Base-by-base conservation (phyloP, 2,888 invertebrate genomes). In the Drosophila falleni region DNA sequence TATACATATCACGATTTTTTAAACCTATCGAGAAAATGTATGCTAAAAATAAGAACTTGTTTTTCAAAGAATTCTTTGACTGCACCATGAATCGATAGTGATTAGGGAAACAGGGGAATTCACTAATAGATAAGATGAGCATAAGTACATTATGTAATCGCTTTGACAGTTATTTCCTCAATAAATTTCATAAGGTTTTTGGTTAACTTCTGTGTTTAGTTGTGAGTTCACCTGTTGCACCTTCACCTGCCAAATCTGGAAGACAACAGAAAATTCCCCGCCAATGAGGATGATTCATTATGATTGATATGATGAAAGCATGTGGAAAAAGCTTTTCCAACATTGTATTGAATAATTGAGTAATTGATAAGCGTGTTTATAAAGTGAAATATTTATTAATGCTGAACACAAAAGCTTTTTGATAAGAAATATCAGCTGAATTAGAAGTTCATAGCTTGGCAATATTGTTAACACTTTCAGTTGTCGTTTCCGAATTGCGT, bases 231-330 rank as follows among this genome's bases (percentile, higher is more conserved):
- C 23, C 55, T 23, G 49, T 44, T 16, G 31, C 11, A 55, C 5
- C 19, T 31, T 15, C 19, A 19, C 33, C 5, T 10, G 13, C 13
- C 9, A n/a, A 29, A 15, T 23, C 10, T 16, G n/a, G 15, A 19
- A 47, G 4, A 26, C 26, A 29, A 8, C 23, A 31, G 13, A 69
- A 69, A 69, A 8, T 41, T 59, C 51, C 58, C 69, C 70, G 11
- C 0, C 23, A 10, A 10, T 44, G 3, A 4, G n/a, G 23, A 33
- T 69, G 70, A 69, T 2, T 69, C 70, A 69, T 42, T 3, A 9
- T 1, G 9, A 54, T 42, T 70, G 70, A 59, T 59, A 49, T 31
- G 35, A 29, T 4, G 9, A n/a, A 46, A n/a, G n/a, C 15, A 49
- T 6, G 9, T 13, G 47, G 10, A 15, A 15, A 16, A 19, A 69